These are phyloP conservation scores for Fukomys damarensis DNA, from an alignment of 2,113 vertebrate species.

Conservation along the genomic window DNA sequence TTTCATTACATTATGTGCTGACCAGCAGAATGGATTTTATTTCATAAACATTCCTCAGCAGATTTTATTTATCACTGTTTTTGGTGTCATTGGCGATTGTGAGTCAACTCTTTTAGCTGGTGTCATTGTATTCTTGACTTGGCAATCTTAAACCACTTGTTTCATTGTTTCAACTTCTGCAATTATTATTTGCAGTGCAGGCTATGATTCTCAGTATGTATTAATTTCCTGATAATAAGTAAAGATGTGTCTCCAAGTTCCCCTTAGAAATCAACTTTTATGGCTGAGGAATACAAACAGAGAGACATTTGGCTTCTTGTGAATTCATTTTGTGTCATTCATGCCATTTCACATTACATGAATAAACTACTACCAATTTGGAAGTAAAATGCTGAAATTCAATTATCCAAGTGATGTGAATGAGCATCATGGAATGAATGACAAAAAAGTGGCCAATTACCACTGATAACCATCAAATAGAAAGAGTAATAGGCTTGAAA, in stretches of 20 bases:
- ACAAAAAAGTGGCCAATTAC: conserved; percentile 18
- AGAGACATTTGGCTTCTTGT: neutral
- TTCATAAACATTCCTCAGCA: neutral
- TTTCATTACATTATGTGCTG: neutral
- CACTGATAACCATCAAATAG: conserved; percentile 26
- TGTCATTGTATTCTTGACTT: neutral
- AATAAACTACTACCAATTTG: conserved; percentile 5
- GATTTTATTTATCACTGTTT: neutral
- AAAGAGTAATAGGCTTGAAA: neutral
- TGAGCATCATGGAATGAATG: conserved; percentile 29
- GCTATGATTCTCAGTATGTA: neutral
- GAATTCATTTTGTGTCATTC: conserved; percentile 47
- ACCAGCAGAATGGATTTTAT: neutral
- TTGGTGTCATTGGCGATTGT: neutral
- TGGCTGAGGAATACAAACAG: neutral
- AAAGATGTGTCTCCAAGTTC: neutral
- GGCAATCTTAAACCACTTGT: neutral
- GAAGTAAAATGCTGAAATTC: conserved; percentile 52
- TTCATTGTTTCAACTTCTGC: neutral
- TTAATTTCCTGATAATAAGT: conserved; percentile 43
- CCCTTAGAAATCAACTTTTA: conserved; percentile 50
- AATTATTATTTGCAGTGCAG: neutral
- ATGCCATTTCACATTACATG: neutral
- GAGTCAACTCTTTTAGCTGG: neutral
- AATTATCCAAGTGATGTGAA: conserved; percentile 53